phyloP scores from a whole-genome alignment of 2,888 invertebrate genomes.

The Leucania comma region DNA sequence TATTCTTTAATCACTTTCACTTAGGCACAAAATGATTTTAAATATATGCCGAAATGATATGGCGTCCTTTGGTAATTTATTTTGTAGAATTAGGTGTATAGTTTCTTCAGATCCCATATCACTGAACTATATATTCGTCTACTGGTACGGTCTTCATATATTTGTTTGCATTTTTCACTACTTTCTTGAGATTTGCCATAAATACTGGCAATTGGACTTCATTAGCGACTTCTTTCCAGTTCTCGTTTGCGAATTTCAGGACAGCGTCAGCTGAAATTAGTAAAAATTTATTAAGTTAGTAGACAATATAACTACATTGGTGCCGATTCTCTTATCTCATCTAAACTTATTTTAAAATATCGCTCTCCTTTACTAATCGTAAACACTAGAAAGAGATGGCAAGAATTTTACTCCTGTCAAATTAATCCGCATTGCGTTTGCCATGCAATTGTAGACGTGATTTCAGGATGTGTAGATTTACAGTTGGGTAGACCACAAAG shows the following conservation, averaged over 20 bases:
- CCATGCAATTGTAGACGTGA: too few species aligned
- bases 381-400: too few species aligned
- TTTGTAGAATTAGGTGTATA: background rate
- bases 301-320: background rate
- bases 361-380: too few species aligned
- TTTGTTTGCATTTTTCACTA: conserved; percentile 67
- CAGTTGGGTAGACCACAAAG: too few species aligned
- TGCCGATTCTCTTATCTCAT: too few species aligned
- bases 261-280: conserved; percentile 68
- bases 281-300: background rate
- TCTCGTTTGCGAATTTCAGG: conserved; percentile 69
- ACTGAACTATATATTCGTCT: conserved; percentile 37
- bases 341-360: too few species aligned
- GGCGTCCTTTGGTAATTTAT: conserved; percentile 20
- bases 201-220: conserved; percentile 69
- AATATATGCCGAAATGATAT: background rate
- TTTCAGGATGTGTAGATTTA: too few species aligned
- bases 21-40: background rate
- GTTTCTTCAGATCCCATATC: background rate
- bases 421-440: background rate
- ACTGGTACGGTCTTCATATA: conserved; percentile 49
- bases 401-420: too few species aligned
- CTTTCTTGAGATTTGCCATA: conserved; percentile 57
- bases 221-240: conserved; percentile 67
- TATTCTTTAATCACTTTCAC: background rate